phyloP scores from a whole-genome alignment of 2,888 invertebrate species.

The Rotaria socialis region DNA sequence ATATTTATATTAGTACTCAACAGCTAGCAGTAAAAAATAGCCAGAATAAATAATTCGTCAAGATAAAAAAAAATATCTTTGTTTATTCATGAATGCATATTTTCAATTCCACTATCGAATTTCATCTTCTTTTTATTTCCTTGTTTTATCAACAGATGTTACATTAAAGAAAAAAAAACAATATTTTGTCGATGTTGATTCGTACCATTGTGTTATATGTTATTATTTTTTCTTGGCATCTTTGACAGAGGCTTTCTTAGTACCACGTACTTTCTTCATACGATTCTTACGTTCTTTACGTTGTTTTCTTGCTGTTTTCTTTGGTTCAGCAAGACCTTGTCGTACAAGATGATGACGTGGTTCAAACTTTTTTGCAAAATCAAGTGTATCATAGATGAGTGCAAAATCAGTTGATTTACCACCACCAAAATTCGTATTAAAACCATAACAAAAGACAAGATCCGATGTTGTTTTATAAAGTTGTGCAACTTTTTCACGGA shows the following conservation, averaged over 20 bases:
- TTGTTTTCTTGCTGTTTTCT: constrained; percentile 87
- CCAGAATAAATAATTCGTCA: no score
- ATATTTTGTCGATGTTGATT: no score
- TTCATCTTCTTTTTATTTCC: no score
- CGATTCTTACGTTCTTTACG: constrained; percentile 77
- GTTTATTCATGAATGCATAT: no score
- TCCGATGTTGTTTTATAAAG: constrained; percentile 97
- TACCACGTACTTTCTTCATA: constrained; percentile 77
- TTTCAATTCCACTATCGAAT: no score
- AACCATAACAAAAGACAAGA: constrained; percentile 91
- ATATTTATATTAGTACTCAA: no score
- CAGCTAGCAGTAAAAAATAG: no score
- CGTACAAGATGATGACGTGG: constrained; percentile 91
- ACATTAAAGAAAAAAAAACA: no score
- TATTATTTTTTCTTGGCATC: constrained; percentile 46
- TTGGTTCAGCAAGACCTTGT: constrained; percentile 83
- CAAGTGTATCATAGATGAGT: constrained; percentile 90
- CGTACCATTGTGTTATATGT: no score
- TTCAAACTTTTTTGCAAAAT: constrained; percentile 97
- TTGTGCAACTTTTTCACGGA: constrained; percentile 90
- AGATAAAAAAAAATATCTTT: no score
- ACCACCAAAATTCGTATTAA: constrained; percentile 95
- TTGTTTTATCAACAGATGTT: no score
- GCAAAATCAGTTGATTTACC: constrained; percentile 97
- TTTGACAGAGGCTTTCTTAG: constrained; percentile 55